These are phyloP conservation scores for Polydrusus pterygomalis DNA, from an alignment of 2,888 invertebrate genomes.

Conservation along the genomic window DNA sequence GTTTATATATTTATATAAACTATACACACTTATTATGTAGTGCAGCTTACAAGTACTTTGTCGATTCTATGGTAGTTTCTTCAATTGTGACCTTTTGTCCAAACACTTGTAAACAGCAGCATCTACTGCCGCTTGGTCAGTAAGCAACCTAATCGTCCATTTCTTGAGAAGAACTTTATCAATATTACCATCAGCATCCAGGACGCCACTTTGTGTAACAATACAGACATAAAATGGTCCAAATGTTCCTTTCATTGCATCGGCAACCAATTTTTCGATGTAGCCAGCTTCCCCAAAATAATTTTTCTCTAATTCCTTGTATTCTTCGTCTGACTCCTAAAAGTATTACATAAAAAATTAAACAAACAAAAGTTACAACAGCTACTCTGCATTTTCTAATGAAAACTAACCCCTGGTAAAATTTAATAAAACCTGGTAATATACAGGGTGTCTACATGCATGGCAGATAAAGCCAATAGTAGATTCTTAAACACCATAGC, in stretches of 20 bases:
- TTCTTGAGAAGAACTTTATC: constrained; percentile 12
- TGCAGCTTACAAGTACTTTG: constrained; percentile 64
- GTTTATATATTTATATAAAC: no score
- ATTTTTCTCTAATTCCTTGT: constrained; percentile 57
- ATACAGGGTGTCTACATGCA: no score
- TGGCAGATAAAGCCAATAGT: no score
- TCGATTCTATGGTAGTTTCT: constrained; percentile 19
- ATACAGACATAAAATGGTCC: constrained; percentile 62
- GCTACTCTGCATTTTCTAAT: no score
- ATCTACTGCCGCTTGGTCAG: constrained; percentile 1
- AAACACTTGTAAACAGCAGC: constrained; percentile 28
- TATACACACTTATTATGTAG: background rate
- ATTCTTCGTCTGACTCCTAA: constrained; percentile 45
- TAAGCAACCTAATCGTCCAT: background rate
- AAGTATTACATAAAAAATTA: background rate
- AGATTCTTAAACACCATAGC: no score
- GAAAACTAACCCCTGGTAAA: no score
- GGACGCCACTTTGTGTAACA: no score
- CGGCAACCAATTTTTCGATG: constrained; percentile 62
- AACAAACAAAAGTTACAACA: no score
- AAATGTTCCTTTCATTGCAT: constrained; percentile 71
- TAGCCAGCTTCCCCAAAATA: constrained; percentile 67
- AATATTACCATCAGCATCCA: constrained; percentile 25
- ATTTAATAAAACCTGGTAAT: no score
- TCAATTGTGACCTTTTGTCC: background rate